Conservation (phyloP, 2,888 invertebrate species). For the Lissocephala sabroskyi region DNA sequence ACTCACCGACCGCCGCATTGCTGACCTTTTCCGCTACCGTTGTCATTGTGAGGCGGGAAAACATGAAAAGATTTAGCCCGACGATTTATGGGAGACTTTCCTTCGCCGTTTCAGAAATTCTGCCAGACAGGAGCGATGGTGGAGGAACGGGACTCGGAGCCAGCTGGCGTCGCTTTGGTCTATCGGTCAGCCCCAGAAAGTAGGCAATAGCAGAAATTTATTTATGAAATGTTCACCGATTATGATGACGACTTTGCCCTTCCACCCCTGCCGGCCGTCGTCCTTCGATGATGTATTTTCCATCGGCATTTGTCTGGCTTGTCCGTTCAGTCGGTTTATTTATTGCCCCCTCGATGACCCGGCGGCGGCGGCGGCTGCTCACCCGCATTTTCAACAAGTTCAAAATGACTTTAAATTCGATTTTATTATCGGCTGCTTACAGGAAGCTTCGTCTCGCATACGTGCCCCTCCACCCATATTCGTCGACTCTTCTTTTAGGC, state of each 20-base stretch:
- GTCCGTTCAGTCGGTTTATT: conserved; percentile 15
- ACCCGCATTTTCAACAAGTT: conserved; percentile 10
- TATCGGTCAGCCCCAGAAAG: background rate
- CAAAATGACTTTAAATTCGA: conserved; percentile 34
- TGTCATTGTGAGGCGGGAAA: conserved; percentile 42
- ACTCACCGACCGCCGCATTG: conserved; percentile 1
- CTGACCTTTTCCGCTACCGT: conserved; percentile 29
- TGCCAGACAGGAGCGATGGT: too few species aligned
- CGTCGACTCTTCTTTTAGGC: too few species aligned
- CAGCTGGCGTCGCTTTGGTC: conserved; percentile 12
- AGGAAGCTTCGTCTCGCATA: too few species aligned
- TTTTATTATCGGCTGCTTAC: conserved; percentile 31
- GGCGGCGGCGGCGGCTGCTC: background rate
- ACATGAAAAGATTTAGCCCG: conserved; percentile 59
- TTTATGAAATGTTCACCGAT: conserved; percentile 31
- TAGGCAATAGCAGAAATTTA: background rate
- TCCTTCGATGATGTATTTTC: conserved; percentile 4
- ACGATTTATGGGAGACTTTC: conserved; percentile 60
- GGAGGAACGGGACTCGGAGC: too few species aligned
- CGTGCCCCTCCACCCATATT: too few species aligned
- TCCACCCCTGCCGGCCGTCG: too few species aligned
- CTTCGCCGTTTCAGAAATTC: too few species aligned
- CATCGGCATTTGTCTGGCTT: conserved; percentile 43
- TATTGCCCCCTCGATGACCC: conserved; percentile 1
- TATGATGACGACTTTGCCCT: conserved; percentile 47